A percentile compares a stretch with the other conserved stretches of the same genome.
phyloP scores from a whole-genome alignment of 2,888 invertebrate species.

The Agapetus fuscipes region DNA sequence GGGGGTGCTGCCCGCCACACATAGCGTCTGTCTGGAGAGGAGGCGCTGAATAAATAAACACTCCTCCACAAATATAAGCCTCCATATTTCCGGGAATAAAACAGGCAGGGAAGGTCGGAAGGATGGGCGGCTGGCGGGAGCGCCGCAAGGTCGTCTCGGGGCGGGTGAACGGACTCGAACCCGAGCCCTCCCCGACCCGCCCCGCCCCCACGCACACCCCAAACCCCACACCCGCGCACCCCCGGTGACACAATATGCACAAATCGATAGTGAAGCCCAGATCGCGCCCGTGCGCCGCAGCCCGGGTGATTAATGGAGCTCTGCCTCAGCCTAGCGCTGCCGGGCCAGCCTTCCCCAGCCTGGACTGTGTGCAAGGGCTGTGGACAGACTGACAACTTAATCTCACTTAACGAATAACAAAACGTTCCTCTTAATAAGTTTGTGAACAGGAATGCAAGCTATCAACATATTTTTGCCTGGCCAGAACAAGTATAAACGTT shows the following conservation, averaged over 20 bases:
- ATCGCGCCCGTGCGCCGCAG: neutral
- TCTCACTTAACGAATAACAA: too few species aligned
- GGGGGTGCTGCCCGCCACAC: too few species aligned
- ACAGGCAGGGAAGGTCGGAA: too few species aligned
- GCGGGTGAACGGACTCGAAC: slow-evolving; percentile 16
- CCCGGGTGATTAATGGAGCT: neutral
- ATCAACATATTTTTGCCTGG: too few species aligned
- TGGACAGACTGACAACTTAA: too few species aligned
- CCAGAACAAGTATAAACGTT: too few species aligned
- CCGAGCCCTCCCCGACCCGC: neutral
- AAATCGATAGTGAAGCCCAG: slow-evolving; percentile 30
- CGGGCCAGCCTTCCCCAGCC: slow-evolving; percentile 1
- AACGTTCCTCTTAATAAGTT: neutral
- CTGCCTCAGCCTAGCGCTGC: slow-evolving; percentile 5
- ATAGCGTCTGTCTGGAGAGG: too few species aligned
- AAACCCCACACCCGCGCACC: slow-evolving; percentile 22
- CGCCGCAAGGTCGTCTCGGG: slow-evolving; percentile 22
- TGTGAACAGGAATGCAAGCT: neutral
- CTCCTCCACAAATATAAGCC: too few species aligned
- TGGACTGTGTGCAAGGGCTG: slow-evolving; percentile 2
- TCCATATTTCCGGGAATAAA: too few species aligned
- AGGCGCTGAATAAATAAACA: too few species aligned
- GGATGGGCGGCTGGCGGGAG: too few species aligned
- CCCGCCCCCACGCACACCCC: neutral
- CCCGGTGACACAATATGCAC: slow-evolving; percentile 33